These are phyloP conservation scores for Celastrina argiolus DNA, from an alignment of 2,888 invertebrate species.

Conservation along the genomic window DNA sequence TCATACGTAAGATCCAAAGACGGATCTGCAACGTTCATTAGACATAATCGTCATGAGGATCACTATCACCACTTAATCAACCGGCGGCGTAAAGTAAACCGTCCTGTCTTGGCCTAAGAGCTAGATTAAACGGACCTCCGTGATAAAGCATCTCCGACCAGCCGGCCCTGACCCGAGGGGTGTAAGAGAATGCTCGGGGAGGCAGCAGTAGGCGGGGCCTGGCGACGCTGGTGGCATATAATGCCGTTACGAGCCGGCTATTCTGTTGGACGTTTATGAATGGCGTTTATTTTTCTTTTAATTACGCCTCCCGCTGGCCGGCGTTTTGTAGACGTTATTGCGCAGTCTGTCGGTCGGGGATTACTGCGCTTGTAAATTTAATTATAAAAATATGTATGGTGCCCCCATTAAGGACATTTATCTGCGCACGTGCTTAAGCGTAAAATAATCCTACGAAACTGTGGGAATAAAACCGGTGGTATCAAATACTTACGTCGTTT, in stretches of 20 bases:
- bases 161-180: slow-evolving; percentile 41
- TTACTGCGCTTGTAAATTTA: slow-evolving; percentile 18
- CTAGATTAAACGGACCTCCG: slow-evolving; percentile 68
- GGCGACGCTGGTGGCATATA: slow-evolving; percentile 50
- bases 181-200: slow-evolving; percentile 29
- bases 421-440: not conserved
- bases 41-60: slow-evolving; percentile 41
- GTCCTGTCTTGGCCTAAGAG: slow-evolving; percentile 60
- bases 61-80: slow-evolving; percentile 42
- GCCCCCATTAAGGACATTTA: not conserved
- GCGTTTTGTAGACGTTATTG: slow-evolving; percentile 36
- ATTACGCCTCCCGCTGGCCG: slow-evolving; percentile 61
- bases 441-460: not conserved
- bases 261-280: slow-evolving; percentile 71
- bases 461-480: not conserved
- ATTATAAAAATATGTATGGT: slow-evolving; percentile 9
- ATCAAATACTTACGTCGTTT: not conserved
- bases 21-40: slow-evolving; percentile 38
- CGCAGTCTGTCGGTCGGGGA: slow-evolving; percentile 15
- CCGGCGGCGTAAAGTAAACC: slow-evolving; percentile 40
- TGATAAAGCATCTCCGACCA: slow-evolving; percentile 61
- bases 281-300: slow-evolving; percentile 76
- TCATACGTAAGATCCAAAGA: not conserved
- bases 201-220: slow-evolving; percentile 40
- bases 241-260: slow-evolving; percentile 58